These are phyloP conservation scores for Pseudonaja textilis DNA, from an alignment of 2,113 vertebrate genomes.

Conservation along the genomic window DNA sequence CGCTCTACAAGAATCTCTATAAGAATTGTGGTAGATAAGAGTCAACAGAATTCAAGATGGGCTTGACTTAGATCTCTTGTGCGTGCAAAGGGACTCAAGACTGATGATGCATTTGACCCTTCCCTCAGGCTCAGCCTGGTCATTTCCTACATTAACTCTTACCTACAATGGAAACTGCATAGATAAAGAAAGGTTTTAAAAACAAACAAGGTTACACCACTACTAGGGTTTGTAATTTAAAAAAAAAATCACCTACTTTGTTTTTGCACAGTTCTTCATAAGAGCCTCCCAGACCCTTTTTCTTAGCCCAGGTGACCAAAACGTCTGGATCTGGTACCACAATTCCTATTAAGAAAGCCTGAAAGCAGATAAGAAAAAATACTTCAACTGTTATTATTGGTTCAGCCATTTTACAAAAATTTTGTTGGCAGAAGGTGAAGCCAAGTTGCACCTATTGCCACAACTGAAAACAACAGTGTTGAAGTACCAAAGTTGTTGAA, in stretches of 20 bases:
- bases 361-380: slow-evolving; percentile 1
- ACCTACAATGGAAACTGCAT: background rate
- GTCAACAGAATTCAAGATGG: background rate
- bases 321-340: slow-evolving; percentile 88
- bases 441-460: background rate
- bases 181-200: background rate
- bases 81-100: background rate
- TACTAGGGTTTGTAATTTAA: background rate
- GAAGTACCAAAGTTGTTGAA: background rate
- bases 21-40: background rate
- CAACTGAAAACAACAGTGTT: background rate
- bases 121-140: background rate
- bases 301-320: slow-evolving; percentile 81
- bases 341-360: slow-evolving; percentile 90
- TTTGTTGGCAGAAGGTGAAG: background rate
- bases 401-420: background rate
- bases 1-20: background rate
- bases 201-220: background rate
- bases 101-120: background rate
- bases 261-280: slow-evolving; percentile 84
- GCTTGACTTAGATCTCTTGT: background rate
- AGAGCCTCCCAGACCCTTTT: slow-evolving; percentile 80
- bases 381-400: background rate
- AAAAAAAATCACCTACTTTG: slow-evolving; percentile 70
- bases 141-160: background rate